Conservation (phyloP, 2,888 invertebrate genomes). For the Pyrrhosoma nymphula region DNA sequence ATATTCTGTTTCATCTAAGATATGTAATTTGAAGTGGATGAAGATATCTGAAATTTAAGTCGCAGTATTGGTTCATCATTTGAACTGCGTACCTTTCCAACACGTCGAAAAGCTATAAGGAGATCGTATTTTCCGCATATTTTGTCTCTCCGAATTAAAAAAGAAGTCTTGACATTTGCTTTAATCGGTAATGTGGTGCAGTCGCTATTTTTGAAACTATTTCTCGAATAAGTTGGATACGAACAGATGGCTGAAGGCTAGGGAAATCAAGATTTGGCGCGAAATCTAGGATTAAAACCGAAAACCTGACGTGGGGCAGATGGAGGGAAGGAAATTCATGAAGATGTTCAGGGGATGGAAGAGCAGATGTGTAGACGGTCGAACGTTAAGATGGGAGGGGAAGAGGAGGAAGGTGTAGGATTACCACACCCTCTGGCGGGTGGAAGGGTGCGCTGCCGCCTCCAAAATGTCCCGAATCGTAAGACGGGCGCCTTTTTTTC, state of each 20-base stretch:
- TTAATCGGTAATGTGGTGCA: neutral
- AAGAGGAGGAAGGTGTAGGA: neutral
- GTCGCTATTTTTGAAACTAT: neutral
- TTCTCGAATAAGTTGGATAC: neutral
- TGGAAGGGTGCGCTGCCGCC: too few relatives aligned
- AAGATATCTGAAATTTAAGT: too few relatives aligned
- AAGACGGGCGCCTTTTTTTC: too few relatives aligned
- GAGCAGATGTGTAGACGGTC: neutral
- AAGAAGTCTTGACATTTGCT: neutral
- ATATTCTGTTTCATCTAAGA: too few relatives aligned
- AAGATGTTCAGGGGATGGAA: neutral
- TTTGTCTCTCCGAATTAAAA: neutral
- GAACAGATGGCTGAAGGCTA: neutral
- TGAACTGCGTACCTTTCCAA: too few relatives aligned
- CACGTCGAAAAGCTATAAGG: too few relatives aligned
- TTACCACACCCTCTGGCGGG: neutral
- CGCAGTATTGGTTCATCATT: too few relatives aligned
- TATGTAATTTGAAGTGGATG: too few relatives aligned
- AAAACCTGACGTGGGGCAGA: neutral
- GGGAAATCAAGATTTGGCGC: neutral
- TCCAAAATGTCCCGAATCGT: too few relatives aligned
- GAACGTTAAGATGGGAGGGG: too few relatives aligned
- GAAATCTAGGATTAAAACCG: neutral
- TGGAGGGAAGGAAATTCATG: neutral
- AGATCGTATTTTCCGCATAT: too few relatives aligned